phyloP scores from a whole-genome alignment of 2,797 vertebrate genomes.

The Spinus pinus region DNA sequence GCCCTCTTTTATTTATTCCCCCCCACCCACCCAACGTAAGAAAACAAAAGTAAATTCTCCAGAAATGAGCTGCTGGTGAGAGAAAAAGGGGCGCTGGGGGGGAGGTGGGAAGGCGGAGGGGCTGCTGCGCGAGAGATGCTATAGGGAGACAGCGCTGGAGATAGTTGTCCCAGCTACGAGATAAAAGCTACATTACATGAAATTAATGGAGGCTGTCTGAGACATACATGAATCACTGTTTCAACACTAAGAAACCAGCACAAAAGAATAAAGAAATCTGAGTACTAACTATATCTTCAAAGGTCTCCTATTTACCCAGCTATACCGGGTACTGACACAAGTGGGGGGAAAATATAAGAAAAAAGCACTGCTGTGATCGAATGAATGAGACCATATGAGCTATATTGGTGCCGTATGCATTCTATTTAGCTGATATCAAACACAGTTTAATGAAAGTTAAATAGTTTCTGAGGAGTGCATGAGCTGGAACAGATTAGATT shows the following conservation, averaged over 20 bases:
- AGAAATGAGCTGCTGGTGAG: constrained; percentile 42
- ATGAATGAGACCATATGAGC: constrained; percentile 87
- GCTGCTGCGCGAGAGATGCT: constrained; percentile 66
- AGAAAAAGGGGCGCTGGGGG: constrained; percentile 1
- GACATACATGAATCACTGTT: constrained; percentile 96
- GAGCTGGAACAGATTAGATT: constrained; percentile 91
- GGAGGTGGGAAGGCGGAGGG: constrained; percentile 24
- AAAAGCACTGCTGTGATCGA: constrained; percentile 82
- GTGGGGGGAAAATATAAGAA: constrained; percentile 78
- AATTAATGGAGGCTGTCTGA: constrained; percentile 94
- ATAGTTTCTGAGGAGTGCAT: constrained; percentile 90
- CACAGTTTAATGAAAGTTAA: constrained; percentile 93
- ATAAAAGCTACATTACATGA: constrained; percentile 98
- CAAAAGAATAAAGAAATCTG: constrained; percentile 89
- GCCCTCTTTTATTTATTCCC: constrained; percentile 63
- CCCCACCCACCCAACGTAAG: neutral
- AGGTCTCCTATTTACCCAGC: constrained; percentile 90
- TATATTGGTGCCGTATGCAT: constrained; percentile 85
- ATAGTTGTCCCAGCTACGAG: constrained; percentile 87
- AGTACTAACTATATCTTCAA: constrained; percentile 92
- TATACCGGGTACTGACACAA: constrained; percentile 84
- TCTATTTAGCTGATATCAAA: constrained; percentile 90
- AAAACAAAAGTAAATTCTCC: constrained; percentile 68
- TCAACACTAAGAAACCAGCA: constrained; percentile 86
- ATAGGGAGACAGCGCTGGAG: constrained; percentile 76